Base-by-base conservation (phyloP, 2,888 invertebrate species). In the Shargacucullia verbasci region DNA sequence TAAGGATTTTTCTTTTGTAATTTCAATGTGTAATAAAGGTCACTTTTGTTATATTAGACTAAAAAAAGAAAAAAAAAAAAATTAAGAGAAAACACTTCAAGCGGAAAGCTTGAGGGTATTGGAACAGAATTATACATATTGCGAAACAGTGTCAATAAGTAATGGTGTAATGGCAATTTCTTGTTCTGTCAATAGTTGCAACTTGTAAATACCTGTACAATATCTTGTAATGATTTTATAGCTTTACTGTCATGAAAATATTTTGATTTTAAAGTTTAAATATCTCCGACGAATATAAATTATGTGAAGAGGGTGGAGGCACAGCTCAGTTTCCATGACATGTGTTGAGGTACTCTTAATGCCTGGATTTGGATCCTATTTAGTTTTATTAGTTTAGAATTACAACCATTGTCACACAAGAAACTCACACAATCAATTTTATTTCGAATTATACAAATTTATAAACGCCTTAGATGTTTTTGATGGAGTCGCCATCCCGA, bases 351-450 rank as follows among this genome's bases (percentile, higher is more conserved):
- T 35, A 13, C 35, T 13, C 35, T 12, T 12, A 37, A 7, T 6
- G 35, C 35, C 13, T 37, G 35, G 8, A 13, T 37, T 37, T 37
- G 35, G 2, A 37, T 1, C 35, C 14, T 37, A 14, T 37, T 13
- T 37, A 37, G 13, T 39, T 39, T 39, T 6, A n/a, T 0, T 25
- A 39, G n/a, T n/a, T 39, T 11, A 11, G 39, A 11, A 5, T 44
- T 31, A 15, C 29, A 44, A 11, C 44, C 14, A 44, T 44, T 44
- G 27, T 33, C 44, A 33, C 11, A 44, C 11, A 44, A 15, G 15
- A 44, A 44, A 33, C 44, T 44, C 5, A 4, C 44, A 44, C 15
- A 44, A 15, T 44, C 44, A 15, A 44, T 31, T 33, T 33, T 33
- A 15, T 33, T 44, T 5, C 44, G 29, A 2, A 44, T 33, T 14